These are phyloP conservation scores for Hyposoter didymator DNA, from an alignment of 2,888 invertebrate species.

Conservation along the genomic window DNA sequence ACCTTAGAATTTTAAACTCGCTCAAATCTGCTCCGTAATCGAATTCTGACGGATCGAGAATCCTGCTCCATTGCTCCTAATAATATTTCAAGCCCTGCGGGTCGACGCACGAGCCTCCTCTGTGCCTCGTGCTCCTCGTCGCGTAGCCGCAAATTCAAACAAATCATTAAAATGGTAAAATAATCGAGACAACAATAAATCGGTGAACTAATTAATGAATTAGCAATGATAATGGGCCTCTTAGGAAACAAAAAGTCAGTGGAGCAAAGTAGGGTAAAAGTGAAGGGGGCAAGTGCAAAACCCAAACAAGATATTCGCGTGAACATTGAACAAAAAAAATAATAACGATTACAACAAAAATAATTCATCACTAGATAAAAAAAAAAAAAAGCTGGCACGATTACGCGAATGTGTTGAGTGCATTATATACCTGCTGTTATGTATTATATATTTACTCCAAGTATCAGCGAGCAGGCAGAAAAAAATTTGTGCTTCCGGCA, in stretches of 20 bases:
- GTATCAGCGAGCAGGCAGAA: constrained; percentile 1
- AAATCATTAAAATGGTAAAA: background rate
- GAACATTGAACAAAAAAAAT: background rate
- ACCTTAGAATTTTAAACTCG: background rate
- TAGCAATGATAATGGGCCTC: background rate
- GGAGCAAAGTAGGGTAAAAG: constrained; percentile 7
- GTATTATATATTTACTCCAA: background rate
- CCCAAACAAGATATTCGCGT: background rate
- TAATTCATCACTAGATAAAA: constrained; percentile 11
- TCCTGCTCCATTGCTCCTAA: background rate
- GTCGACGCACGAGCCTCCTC: background rate
- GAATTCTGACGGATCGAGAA: background rate
- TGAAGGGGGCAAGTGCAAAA: constrained; percentile 6
- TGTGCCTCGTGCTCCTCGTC: background rate
- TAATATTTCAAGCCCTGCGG: background rate
- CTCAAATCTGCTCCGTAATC: background rate
- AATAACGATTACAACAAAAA: background rate
- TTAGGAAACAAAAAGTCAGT: background rate
- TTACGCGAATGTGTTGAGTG: constrained; percentile 43
- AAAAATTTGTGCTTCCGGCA: constrained; percentile 69
- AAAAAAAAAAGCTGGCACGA: constrained; percentile 31
- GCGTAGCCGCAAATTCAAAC: background rate
- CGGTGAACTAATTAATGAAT: background rate
- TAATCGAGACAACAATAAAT: background rate
- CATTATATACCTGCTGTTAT: constrained; percentile 18